A percentile compares a stretch with the other conserved stretches of the same genome.
phyloP scores from a whole-genome alignment of 2,797 vertebrate genomes.

The Schizopygopsis malacanthus region DNA sequence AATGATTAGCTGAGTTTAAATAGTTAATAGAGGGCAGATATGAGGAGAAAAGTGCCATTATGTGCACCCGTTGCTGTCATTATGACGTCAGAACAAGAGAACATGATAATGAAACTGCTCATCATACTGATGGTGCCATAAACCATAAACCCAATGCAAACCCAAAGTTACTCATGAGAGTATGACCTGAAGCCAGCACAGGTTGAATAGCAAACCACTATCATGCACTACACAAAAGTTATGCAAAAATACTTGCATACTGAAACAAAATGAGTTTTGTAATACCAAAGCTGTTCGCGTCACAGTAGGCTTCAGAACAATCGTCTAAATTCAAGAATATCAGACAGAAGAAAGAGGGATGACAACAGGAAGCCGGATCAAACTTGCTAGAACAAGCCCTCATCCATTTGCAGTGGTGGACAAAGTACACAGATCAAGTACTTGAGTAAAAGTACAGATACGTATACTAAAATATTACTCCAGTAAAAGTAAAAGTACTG shows the following conservation, averaged over 20 bases:
- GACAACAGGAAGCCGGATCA: constrained; percentile 18
- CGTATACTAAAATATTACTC: too few relatives aligned
- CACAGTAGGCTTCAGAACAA: constrained; percentile 13
- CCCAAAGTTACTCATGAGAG: not conserved
- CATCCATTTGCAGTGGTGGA: constrained; percentile 34
- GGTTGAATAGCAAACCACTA: not conserved
- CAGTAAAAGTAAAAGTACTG: too few relatives aligned
- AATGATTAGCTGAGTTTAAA: constrained; percentile 81
- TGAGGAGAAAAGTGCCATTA: constrained; percentile 74
- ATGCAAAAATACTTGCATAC: not conserved
- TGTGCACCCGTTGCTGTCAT: constrained; percentile 74
- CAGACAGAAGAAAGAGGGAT: constrained; percentile 38
- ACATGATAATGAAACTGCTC: constrained; percentile 57
- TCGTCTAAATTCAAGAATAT: constrained; percentile 5
- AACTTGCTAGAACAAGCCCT: constrained; percentile 40
- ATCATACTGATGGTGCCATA: constrained; percentile 39
- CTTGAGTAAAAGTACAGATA: too few relatives aligned
- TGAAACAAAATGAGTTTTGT: constrained; percentile 2
- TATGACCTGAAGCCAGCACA: not conserved
- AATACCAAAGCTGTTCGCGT: not conserved
- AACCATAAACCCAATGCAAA: not conserved
- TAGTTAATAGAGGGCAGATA: constrained; percentile 79
- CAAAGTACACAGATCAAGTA: too few relatives aligned
- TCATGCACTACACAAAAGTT: not conserved
- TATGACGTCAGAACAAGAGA: constrained; percentile 53